Percentiles rank a stretch among this genome's conserved stretches.
phyloP scores from a whole-genome alignment of 2,797 vertebrate genomes.

The Gobio occitaniae region DNA sequence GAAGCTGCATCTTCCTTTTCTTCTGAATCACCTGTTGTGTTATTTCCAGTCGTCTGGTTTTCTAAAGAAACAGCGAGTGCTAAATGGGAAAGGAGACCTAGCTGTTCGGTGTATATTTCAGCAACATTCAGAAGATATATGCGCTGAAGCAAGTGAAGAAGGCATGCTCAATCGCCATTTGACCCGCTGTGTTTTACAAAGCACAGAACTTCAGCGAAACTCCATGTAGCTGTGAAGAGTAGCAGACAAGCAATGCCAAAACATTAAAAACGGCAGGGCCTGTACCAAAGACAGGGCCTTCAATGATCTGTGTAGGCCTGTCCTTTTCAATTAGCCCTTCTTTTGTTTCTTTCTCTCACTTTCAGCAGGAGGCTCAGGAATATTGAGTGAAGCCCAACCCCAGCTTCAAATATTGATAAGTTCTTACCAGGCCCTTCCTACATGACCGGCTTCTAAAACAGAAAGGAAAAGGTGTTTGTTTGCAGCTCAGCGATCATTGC shows the following conservation, averaged over 20 bases:
- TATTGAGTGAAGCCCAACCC: conserved; percentile 45
- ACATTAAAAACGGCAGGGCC: conserved; percentile 15
- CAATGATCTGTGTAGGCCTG: conserved; percentile 72
- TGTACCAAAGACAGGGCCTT: conserved; percentile 36
- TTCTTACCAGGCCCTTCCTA: conserved; percentile 55
- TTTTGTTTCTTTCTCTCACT: conserved; percentile 63
- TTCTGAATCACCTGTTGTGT: not conserved
- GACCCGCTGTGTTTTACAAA: conserved; percentile 22
- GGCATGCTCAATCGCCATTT: not conserved
- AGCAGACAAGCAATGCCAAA: conserved; percentile 30
- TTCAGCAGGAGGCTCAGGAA: conserved; percentile 39
- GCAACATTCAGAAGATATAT: not conserved
- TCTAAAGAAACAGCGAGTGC: conserved; percentile 24
- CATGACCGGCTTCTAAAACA: conserved; percentile 44
- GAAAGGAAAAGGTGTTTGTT: conserved; percentile 37
- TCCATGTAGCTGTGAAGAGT: conserved; percentile 23
- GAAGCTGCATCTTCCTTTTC: not conserved
- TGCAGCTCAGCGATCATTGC: conserved; percentile 15
- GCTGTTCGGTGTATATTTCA: conserved; percentile 14
- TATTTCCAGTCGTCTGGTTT: conserved; percentile 17
- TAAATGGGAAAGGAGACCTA: conserved; percentile 17
- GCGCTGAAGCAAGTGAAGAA: not conserved
- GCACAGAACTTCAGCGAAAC: conserved; percentile 1
- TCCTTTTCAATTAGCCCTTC: conserved; percentile 74
- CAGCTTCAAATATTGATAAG: conserved; percentile 76